A percentile compares a stretch with the other conserved stretches of the same genome.
Conservation (phyloP, 1,140 invertebrate species). For the Pseudomyrmex gracilis region DNA sequence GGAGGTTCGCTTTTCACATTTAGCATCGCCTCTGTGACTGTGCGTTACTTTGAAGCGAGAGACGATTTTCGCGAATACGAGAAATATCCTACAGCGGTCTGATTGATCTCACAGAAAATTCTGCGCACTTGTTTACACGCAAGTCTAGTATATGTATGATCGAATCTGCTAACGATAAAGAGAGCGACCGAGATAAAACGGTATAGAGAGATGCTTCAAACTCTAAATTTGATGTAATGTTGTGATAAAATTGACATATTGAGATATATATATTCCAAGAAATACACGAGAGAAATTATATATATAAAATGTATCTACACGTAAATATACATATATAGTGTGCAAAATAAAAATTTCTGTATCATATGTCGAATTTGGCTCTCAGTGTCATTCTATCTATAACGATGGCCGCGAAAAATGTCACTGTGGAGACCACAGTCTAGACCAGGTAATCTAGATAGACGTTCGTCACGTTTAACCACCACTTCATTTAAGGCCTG, state of each 20-base stretch:
- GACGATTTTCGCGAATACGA: conserved; percentile 51
- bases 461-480: conserved; percentile 61
- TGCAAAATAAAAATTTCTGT: too few species aligned
- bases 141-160: conserved; percentile 4
- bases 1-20: conserved; percentile 49
- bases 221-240: not conserved
- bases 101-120: conserved; percentile 68
- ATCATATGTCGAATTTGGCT: not conserved
- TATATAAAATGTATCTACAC: not conserved
- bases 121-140: conserved; percentile 60
- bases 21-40: conserved; percentile 24
- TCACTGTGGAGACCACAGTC: conserved; percentile 32
- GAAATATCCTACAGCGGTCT: conserved; percentile 52
- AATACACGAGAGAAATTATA: not conserved
- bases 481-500: conserved; percentile 39
- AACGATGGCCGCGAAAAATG: not conserved
- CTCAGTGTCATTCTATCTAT: conserved; percentile 14
- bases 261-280: too few species aligned
- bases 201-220: not conserved
- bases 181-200: not conserved
- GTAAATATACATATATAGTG: too few species aligned
- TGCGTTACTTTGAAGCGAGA: conserved; percentile 48
- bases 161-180: conserved; percentile 7
- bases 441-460: conserved; percentile 62
- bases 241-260: conserved; percentile 21